Evolutionary conservation across 1,140 invertebrate genomes (phyloP).

Genomic region (Calephelis nemesis): DNA sequence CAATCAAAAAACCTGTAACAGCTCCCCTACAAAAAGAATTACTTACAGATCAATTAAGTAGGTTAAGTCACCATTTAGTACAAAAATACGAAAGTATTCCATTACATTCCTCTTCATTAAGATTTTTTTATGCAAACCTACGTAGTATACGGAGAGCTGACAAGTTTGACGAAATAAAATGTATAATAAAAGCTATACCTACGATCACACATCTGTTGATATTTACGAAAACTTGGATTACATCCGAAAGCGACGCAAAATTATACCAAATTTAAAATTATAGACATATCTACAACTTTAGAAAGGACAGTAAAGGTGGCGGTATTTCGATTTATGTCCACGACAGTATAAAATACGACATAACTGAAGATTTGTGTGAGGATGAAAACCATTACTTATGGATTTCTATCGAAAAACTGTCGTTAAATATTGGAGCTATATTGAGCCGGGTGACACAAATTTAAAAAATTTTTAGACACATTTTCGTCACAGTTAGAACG

Average conservation of each 20-base stretch:
- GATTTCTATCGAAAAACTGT: constrained; percentile 35
- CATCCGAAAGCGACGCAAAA: constrained; percentile 27
- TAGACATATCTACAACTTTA: constrained; percentile 33
- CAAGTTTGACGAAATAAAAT: constrained; percentile 38
- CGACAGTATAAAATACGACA: constrained; percentile 26
- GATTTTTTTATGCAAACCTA: constrained; percentile 34
- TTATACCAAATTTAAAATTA: constrained; percentile 30
- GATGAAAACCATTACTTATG: constrained; percentile 39
- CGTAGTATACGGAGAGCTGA: constrained; percentile 26
- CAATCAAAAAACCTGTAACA: constrained; percentile 9
- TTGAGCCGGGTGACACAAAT: constrained; percentile 34
- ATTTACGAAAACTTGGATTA: constrained; percentile 37
- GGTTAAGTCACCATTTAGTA: constrained; percentile 23
- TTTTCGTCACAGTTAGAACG: constrained; percentile 32
- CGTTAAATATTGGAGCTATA: constrained; percentile 34
- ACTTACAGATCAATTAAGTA: constrained; percentile 2
- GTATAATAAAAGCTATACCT: constrained; percentile 30
- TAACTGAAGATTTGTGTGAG: background rate
- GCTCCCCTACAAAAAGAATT: background rate
- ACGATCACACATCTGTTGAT: constrained; percentile 27
- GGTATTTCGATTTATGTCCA: constrained; percentile 33
- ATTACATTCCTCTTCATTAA: constrained; percentile 22
- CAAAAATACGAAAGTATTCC: constrained; percentile 29
- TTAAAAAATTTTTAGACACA: constrained; percentile 25
- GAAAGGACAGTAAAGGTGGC: constrained; percentile 27